Evolutionary conservation across 1,140 invertebrate species (phyloP), one percentile per base, ranked within the genome.

Genomic region (Himalopsyche phryganea): DNA sequence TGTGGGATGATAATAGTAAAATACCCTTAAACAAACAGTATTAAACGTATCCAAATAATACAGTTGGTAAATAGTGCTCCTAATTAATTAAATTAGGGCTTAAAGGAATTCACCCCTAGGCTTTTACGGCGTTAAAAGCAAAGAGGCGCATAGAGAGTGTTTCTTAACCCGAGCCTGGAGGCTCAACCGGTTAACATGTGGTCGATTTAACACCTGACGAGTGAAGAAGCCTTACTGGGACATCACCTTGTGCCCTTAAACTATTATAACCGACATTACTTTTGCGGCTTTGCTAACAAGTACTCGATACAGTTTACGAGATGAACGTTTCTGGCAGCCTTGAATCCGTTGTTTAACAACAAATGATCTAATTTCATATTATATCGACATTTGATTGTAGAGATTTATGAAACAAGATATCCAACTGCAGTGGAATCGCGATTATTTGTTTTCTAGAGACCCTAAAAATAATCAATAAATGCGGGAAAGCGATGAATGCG

Each of bases 51-150:
- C 56, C 56, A 38, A 63, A 63, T 63, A 63, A 63, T 63, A 63
- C 61, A 54, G 58, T 54, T 23, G 35, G 19, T 36, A 46, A 53
- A 60, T 60, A 60, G 58, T 60, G 50, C 44, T 52, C 17, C 46
- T 58, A 55, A 63, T 52, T 56, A 59, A 63, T 59, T 63, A 59
- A 63, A 63, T 58, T 63, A 58, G 44, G 61, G 55, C 45, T 50
- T 50, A 52, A 52, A 54, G 56, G 56, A 59, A 63, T 59, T 46
- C 36, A 19, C 40, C 52, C 35, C 46, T 40, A 46, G 57, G 61
- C 61, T 57, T 54, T 54, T 36, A 54, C 51, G 41, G 51, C 13
- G 23, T 59, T 63, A 49, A 52, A 40, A 36, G 56, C 55, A 32
- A 45, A 50, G 40, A 19, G 33, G 19, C 17, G 18, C 42, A 15